phyloP scores from a whole-genome alignment of 2,797 vertebrate genomes.

The Protosalanx chinensis region DNA sequence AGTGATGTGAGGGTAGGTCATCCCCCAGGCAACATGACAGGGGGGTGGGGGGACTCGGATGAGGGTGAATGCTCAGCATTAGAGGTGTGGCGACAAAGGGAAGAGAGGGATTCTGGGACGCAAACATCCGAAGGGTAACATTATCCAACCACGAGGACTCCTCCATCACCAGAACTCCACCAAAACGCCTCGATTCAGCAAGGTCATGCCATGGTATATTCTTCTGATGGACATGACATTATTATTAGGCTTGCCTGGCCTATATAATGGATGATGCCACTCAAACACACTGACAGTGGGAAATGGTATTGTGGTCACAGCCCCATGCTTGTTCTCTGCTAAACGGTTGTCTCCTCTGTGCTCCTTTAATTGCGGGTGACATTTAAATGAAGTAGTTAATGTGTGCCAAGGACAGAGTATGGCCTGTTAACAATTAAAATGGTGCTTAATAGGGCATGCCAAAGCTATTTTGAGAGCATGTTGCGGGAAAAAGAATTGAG shows the following conservation, averaged over 20 bases:
- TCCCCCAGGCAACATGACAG: neutral
- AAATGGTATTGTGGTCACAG: slow-evolving; percentile 1
- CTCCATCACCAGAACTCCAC: too few species aligned
- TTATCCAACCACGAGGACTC: slow-evolving; percentile 9
- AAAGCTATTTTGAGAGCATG: slow-evolving; percentile 67
- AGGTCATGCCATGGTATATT: neutral
- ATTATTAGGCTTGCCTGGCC: neutral
- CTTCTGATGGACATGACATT: slow-evolving; percentile 6
- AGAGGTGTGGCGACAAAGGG: slow-evolving; percentile 29
- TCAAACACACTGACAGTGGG: slow-evolving; percentile 12
- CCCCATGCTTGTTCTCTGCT: slow-evolving; percentile 19
- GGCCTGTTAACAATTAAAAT: slow-evolving; percentile 71
- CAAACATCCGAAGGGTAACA: slow-evolving; percentile 38
- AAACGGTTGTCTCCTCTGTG: slow-evolving; percentile 33
- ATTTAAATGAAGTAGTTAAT: slow-evolving; percentile 68
- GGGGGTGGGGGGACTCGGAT: neutral
- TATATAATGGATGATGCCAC: slow-evolving; percentile 13
- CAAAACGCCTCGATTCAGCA: neutral
- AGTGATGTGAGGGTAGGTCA: neutral
- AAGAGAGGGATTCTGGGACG: slow-evolving; percentile 41
- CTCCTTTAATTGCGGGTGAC: slow-evolving; percentile 65
- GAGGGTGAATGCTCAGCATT: neutral
- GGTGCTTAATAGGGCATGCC: slow-evolving; percentile 67
- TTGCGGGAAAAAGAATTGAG: slow-evolving; percentile 60
- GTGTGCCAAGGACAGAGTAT: slow-evolving; percentile 69